Base-by-base conservation (phyloP, 2,888 invertebrate species). In the Sinelater perroti region DNA sequence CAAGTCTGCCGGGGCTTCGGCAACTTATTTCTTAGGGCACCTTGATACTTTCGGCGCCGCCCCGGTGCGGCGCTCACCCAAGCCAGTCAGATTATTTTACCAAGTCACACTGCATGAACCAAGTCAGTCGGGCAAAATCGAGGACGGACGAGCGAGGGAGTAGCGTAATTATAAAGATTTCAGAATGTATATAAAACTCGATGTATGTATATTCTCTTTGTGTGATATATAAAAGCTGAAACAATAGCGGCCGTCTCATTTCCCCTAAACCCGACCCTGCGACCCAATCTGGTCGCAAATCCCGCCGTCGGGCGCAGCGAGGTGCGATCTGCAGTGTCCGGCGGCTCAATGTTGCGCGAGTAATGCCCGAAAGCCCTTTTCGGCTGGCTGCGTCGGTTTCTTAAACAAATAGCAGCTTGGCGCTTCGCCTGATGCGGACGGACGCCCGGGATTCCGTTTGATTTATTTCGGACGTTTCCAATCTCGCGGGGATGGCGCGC, bases 141-240 rank as follows among this genome's bases (percentile, higher is more conserved):
- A 49, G 36, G 47, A 35, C 26, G 35, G 47, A 36, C 35, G 26
- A 35, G 35, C 35, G 36, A n/a, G 18, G 13, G 13, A 10, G 40
- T 59, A 55, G 54, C 18, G 69, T 72, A 72, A 74, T 72, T 70
- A 64, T 67, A 72, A 71, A 74, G 67, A 68, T 71, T 69, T 66
- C 72, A 72, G 70, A 65, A 61, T 78, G 77, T 78, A 78, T 72
- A 77, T 76, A 77, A 73, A 75, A 76, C 69, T 78, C 74, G 78
- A 78, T 79, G 79, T 79, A 78, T 77, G 77, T 78, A 77, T 76
- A 77, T 77, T 75, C 75, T 76, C 76, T 78, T 78, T 76, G 79
- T 79, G 79, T 78, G 78, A 78, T 78, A 78, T 74, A 78, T 77
- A 75, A 77, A 76, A 74, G 78, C 78, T 78, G 74, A 77, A 78